These are phyloP conservation scores for Sylvia borin DNA, from an alignment of 2,797 vertebrate species.

Conservation along the genomic window DNA sequence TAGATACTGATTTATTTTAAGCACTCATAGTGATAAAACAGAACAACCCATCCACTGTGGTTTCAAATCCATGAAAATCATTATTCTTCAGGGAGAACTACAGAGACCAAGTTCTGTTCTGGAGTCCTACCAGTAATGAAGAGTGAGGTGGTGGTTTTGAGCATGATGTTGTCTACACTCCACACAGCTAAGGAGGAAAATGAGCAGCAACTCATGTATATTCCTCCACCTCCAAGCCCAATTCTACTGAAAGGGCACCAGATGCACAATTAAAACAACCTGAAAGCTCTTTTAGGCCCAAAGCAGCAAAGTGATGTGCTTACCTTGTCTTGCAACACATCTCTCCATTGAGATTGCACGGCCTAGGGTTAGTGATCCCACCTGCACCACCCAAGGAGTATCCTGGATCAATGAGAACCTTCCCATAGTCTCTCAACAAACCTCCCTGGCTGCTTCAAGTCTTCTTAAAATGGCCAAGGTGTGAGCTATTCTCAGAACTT, in stretches of 20 bases:
- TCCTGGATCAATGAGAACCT: background rate
- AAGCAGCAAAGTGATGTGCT: background rate
- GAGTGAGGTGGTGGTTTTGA: background rate
- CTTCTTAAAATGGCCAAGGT: background rate
- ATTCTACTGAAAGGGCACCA: background rate
- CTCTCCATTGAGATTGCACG: background rate
- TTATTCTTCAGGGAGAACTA: background rate
- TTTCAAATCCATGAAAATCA: conserved; percentile 9
- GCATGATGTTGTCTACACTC: accelerated
- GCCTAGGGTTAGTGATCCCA: background rate
- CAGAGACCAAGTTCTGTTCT: background rate
- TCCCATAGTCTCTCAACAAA: background rate
- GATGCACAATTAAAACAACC: background rate
- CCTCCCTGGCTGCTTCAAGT: background rate
- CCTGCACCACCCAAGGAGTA: background rate
- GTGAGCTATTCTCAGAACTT: background rate
- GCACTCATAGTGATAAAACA: conserved; percentile 6
- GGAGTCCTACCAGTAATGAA: background rate
- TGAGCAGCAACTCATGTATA: background rate
- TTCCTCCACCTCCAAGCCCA: background rate
- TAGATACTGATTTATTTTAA: conserved; percentile 35
- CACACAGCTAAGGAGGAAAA: background rate
- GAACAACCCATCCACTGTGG: background rate
- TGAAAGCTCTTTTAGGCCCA: background rate
- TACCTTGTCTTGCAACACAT: background rate